Evolutionary conservation across 2,888 invertebrate genomes (phyloP).

Genomic region (Scaptomyza flava): DNA sequence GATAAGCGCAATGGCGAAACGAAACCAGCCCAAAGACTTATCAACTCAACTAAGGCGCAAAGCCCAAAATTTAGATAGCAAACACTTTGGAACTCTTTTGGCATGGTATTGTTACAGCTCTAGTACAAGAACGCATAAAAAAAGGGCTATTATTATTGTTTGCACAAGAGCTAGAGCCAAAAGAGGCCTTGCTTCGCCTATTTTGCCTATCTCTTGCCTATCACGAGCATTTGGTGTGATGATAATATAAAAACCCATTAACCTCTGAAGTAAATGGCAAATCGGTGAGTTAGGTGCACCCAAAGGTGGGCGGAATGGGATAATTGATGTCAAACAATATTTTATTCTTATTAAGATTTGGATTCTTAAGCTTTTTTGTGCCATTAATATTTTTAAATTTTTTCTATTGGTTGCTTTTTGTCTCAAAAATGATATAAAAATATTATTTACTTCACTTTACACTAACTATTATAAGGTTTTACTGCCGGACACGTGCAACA

Average conservation of each 20-base stretch:
- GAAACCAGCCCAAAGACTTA: background rate
- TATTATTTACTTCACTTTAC: too few relatives aligned
- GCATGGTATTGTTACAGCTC: background rate
- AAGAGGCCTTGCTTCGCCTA: constrained; percentile 11
- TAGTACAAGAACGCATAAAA: constrained; percentile 2
- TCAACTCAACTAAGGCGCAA: constrained; percentile 1
- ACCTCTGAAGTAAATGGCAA: background rate
- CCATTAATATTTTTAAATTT: too few relatives aligned
- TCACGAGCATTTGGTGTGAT: background rate
- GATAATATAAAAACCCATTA: background rate
- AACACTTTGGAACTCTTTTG: constrained; percentile 5
- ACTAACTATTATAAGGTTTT: too few relatives aligned
- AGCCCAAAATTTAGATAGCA: constrained; percentile 11
- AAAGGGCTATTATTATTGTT: constrained; percentile 13
- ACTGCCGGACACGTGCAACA: constrained; percentile 2
- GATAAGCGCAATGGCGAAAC: constrained; percentile 17
- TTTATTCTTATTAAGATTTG: too few relatives aligned
- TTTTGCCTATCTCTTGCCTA: background rate
- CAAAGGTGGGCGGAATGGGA: too few relatives aligned
- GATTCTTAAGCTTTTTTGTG: too few relatives aligned
- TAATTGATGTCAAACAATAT: too few relatives aligned
- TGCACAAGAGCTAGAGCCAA: background rate
- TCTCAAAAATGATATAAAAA: too few relatives aligned
- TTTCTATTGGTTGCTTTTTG: too few relatives aligned
- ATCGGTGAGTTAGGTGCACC: too few relatives aligned